These are phyloP conservation scores for Momotus momota DNA, from an alignment of 2,797 vertebrate species.

Conservation along the genomic window DNA sequence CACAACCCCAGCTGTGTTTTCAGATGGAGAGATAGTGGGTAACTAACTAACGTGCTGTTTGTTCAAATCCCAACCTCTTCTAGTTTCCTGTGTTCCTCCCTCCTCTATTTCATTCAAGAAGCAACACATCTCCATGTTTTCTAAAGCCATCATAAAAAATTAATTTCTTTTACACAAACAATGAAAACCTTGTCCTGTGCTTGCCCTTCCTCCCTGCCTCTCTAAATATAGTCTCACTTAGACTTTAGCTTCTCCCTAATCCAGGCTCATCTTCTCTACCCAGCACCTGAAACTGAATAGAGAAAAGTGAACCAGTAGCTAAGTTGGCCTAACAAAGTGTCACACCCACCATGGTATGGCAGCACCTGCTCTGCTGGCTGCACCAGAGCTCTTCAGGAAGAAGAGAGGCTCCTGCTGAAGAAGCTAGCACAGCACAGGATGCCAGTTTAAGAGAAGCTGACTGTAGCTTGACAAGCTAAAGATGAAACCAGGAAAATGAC, in stretches of 20 bases:
- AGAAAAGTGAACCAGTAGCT: not conserved
- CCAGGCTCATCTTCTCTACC: not conserved
- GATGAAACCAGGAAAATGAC: not conserved
- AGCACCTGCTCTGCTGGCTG: not conserved
- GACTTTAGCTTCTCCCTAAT: not conserved
- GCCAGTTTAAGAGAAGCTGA: not conserved
- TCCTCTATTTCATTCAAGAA: not conserved
- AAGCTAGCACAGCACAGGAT: not conserved
- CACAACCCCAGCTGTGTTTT: not conserved
- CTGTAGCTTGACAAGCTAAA: not conserved
- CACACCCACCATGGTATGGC: fast-evolving
- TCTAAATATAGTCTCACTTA: not conserved
- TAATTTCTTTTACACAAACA: not conserved
- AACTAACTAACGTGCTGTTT: not conserved
- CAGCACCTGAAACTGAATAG: not conserved
- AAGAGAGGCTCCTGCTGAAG: not conserved
- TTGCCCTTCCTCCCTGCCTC: not conserved
- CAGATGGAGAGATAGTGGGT: not conserved
- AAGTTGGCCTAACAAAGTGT: not conserved
- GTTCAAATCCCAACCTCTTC: not conserved
- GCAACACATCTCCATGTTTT: not conserved
- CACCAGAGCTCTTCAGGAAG: not conserved
- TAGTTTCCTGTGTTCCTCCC: not conserved
- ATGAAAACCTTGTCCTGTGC: not conserved
- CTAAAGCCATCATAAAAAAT: not conserved